A percentile compares a stretch with the other conserved stretches of the same genome.
Conservation (phyloP, 1,140 invertebrate species). For the Neodiprion fabricii region DNA sequence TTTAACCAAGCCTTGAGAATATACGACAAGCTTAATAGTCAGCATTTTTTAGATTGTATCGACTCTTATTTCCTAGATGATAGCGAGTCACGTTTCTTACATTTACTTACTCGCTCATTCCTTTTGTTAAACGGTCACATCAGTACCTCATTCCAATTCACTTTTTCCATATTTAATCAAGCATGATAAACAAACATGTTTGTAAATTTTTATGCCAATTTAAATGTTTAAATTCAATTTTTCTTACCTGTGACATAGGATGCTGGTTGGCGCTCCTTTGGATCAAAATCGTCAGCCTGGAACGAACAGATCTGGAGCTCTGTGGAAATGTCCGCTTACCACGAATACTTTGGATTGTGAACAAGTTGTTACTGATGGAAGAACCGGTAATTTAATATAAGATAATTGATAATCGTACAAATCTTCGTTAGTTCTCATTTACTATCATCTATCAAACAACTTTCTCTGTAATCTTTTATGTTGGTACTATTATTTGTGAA, state of each 20-base stretch:
- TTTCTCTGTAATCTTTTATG: slow-evolving; percentile 13
- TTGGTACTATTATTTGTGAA: slow-evolving; percentile 15
- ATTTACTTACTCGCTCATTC: too few species aligned
- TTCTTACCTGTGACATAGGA: slow-evolving; percentile 64
- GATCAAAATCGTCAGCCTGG: slow-evolving; percentile 84
- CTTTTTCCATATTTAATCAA: too few species aligned
- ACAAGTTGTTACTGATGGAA: slow-evolving; percentile 87
- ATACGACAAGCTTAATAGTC: too few species aligned
- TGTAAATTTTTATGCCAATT: slow-evolving; percentile 22
- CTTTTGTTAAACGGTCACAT: too few species aligned
- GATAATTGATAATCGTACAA: background rate
- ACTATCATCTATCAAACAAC: background rate
- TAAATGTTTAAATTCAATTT: slow-evolving; percentile 16
- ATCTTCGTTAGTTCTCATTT: background rate
- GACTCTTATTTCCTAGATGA: too few species aligned
- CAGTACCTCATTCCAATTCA: too few species aligned
- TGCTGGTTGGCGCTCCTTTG: slow-evolving; percentile 90
- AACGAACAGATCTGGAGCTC: slow-evolving; percentile 84
- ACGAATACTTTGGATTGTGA: slow-evolving; percentile 72
- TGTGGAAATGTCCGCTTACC: slow-evolving; percentile 85
- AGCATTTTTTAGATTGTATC: too few species aligned
- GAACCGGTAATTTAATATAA: slow-evolving; percentile 39
- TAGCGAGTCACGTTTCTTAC: too few species aligned
- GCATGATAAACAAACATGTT: too few species aligned
- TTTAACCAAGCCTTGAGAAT: too few species aligned